Percentiles rank a stretch among this genome's conserved stretches.
Evolutionary conservation across 2,888 invertebrate genomes (phyloP).

Genomic region (Onthophagus sagittarius): DNA sequence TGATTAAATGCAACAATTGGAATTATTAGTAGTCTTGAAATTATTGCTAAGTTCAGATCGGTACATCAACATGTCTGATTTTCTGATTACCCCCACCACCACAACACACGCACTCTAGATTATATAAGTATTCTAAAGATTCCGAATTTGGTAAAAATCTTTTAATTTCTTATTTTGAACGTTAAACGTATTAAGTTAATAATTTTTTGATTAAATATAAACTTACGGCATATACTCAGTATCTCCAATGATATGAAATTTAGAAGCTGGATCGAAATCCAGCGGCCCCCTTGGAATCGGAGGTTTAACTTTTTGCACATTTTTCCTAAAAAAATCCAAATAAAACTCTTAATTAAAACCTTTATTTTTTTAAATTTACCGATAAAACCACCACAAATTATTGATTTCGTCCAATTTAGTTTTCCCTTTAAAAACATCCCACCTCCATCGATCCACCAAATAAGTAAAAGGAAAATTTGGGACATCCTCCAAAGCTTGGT

Average conservation of each 20-base stretch:
- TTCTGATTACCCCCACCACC: too few species aligned
- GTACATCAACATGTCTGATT: too few species aligned
- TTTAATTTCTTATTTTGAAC: too few species aligned
- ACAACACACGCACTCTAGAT: too few species aligned
- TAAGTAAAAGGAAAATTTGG: conserved; percentile 56
- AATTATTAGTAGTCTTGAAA: too few species aligned
- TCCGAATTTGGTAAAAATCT: too few species aligned
- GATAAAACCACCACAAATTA: conserved; percentile 46
- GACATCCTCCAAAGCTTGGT: conserved; percentile 48
- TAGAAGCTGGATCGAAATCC: conserved; percentile 50
- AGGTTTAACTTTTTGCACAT: conserved; percentile 47
- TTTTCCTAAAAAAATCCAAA: conserved; percentile 32
- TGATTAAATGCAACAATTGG: too few species aligned
- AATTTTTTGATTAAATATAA: too few species aligned
- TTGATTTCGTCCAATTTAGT: conserved; percentile 46
- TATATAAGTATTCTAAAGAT: too few species aligned
- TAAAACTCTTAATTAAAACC: too few species aligned
- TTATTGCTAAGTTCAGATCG: too few species aligned
- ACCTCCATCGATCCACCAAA: conserved; percentile 56
- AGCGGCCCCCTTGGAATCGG: conserved; percentile 43
- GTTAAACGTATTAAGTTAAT: too few species aligned
- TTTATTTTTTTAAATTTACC: conserved; percentile 25
- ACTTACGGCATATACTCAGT: conserved; percentile 46
- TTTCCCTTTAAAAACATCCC: conserved; percentile 53
- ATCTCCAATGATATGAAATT: conserved; percentile 49